These are phyloP conservation scores for Hozukius guyotensis DNA, from an alignment of 2,797 vertebrate species.

Conservation along the genomic window DNA sequence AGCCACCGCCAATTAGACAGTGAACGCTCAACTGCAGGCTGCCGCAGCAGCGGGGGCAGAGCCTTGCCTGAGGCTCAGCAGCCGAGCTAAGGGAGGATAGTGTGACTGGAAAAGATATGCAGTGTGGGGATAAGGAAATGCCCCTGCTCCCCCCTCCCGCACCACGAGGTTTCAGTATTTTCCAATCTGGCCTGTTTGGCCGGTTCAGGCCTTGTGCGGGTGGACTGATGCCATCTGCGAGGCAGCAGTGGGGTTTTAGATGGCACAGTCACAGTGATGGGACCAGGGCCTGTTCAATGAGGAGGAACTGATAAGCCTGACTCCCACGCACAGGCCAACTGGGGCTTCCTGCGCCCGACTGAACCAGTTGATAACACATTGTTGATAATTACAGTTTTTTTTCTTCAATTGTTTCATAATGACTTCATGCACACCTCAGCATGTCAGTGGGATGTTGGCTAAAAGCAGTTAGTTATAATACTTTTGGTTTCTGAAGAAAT, in stretches of 20 bases:
- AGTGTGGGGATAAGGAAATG: constrained; percentile 41
- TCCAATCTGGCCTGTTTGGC: constrained; percentile 49
- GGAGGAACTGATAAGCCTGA: constrained; percentile 59
- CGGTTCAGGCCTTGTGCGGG: constrained; percentile 15
- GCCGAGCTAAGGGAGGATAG: constrained; percentile 45
- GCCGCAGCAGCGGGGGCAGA: constrained; percentile 38
- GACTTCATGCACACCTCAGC: neutral
- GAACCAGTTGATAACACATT: constrained; percentile 1
- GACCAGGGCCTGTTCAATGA: constrained; percentile 40
- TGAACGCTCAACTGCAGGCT: constrained; percentile 65
- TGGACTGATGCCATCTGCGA: constrained; percentile 48
- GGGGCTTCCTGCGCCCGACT: constrained; percentile 27
- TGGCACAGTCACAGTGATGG: constrained; percentile 37
- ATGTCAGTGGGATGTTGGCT: neutral
- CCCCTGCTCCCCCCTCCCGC: constrained; percentile 10
- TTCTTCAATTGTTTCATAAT: constrained; percentile 2
- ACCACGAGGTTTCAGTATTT: constrained; percentile 33
- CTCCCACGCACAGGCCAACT: constrained; percentile 11
- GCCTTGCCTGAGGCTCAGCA: constrained; percentile 60
- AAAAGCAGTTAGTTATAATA: neutral
- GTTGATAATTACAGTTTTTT: constrained; percentile 1
- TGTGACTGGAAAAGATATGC: constrained; percentile 37
- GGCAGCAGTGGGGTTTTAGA: constrained; percentile 33
- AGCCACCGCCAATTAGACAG: constrained; percentile 81
- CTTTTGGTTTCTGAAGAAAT: neutral